A percentile compares a stretch with the other conserved stretches of the same genome.
phyloP scores from a whole-genome alignment of 1,140 invertebrate genomes.

The Oppia nitens region DNA sequence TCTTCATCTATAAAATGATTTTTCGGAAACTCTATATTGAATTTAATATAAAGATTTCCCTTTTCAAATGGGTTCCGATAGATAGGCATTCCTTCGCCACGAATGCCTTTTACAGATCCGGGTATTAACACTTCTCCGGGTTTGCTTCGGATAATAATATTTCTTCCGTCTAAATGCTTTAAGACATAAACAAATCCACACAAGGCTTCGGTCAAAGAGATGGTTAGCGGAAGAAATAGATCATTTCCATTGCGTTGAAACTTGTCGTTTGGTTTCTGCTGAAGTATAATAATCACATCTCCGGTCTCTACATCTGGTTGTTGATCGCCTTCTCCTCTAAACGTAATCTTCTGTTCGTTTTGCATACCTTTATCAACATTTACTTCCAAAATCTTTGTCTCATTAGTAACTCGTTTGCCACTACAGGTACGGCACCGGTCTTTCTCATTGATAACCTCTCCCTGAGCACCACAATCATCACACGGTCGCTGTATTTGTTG shows the following conservation, averaged over 20 bases:
- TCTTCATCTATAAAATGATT: slow-evolving; percentile 54
- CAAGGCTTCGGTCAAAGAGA: slow-evolving; percentile 36
- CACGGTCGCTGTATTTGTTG: slow-evolving; percentile 33
- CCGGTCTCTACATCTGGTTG: slow-evolving; percentile 33
- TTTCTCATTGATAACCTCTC: slow-evolving; percentile 54
- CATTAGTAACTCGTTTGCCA: slow-evolving; percentile 34
- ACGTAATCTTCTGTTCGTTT: slow-evolving; percentile 36
- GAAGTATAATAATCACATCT: slow-evolving; percentile 41
- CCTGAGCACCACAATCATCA: slow-evolving; percentile 42
- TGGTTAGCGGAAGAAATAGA: slow-evolving; percentile 31
- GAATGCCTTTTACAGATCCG: slow-evolving; percentile 32
- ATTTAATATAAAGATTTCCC: slow-evolving; percentile 71
- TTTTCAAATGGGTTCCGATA: slow-evolving; percentile 60
- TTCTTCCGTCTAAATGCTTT: slow-evolving; percentile 63
- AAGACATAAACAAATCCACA: slow-evolving; percentile 40
- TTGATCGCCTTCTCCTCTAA: slow-evolving; percentile 39
- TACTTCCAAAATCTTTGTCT: slow-evolving; percentile 40
- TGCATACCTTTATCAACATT: slow-evolving; percentile 39
- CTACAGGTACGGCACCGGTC: slow-evolving; percentile 59
- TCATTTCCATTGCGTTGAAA: slow-evolving; percentile 35
- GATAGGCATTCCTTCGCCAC: slow-evolving; percentile 38
- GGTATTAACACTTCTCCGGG: slow-evolving; percentile 56
- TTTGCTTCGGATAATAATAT: slow-evolving; percentile 49
- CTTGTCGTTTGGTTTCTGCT: slow-evolving; percentile 34
- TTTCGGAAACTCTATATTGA: slow-evolving; percentile 64